Evolutionary conservation across 2,888 invertebrate genomes (phyloP).

Genomic region (Yponomeuta malinellus): DNA sequence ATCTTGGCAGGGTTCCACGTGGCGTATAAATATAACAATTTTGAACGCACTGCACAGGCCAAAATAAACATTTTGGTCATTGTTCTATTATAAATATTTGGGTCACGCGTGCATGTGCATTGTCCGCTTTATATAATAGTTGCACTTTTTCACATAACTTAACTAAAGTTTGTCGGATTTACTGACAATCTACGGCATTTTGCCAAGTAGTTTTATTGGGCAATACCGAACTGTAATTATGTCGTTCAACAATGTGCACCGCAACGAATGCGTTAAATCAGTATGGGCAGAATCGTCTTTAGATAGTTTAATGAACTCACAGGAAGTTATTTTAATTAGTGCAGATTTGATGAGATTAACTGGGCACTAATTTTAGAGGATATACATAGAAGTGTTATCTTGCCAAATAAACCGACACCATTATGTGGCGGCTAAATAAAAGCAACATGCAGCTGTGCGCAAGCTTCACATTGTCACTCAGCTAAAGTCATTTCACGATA

Average conservation of each 20-base stretch:
- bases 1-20: conserved; percentile 67
- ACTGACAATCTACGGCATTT: no score
- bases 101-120: conserved; percentile 28
- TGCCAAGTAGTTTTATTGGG: no score
- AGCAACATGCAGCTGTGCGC: neutral
- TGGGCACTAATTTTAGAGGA: neutral
- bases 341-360: neutral
- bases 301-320: no score
- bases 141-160: neutral
- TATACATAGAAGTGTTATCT: conserved; percentile 1
- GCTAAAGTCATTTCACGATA: neutral
- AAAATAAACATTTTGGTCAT: conserved; percentile 58
- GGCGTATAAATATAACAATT: conserved; percentile 67
- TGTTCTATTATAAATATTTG: conserved; percentile 50
- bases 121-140: neutral
- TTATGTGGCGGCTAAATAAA: neutral
- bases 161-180: no score
- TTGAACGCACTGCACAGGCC: conserved; percentile 50
- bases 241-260: no score
- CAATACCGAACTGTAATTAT: no score
- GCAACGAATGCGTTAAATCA: no score
- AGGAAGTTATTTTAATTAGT: neutral
- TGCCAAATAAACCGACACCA: neutral
- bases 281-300: no score
- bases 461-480: neutral